Conservation (phyloP, 1,140 invertebrate species). For the Scaptomyza montana region DNA sequence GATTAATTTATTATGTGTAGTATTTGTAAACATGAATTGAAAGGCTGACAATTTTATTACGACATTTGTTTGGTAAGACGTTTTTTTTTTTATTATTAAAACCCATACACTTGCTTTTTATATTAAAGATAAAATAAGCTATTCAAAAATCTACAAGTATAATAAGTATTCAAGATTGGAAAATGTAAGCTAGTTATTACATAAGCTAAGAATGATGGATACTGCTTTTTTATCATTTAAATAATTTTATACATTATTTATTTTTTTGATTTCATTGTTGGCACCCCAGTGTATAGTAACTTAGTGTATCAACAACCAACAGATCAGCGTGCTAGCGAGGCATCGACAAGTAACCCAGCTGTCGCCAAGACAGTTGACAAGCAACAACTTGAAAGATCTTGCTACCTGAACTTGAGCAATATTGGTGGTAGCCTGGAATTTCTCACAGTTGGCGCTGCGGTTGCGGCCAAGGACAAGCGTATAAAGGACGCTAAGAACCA, state of each 20-base stretch:
- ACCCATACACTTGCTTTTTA: too few relatives aligned
- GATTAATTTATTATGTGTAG: too few relatives aligned
- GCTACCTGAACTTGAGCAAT: conserved; percentile 58
- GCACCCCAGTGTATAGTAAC: conserved; percentile 71
- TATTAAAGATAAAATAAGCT: too few relatives aligned
- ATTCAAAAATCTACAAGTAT: too few relatives aligned
- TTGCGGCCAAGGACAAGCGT: conserved; percentile 92
- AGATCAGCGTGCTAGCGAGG: conserved; percentile 65
- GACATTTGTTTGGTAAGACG: too few relatives aligned
- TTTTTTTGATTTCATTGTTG: conserved; percentile 27
- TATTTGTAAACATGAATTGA: too few relatives aligned
- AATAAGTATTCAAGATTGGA: too few relatives aligned
- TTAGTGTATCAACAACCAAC: conserved; percentile 75
- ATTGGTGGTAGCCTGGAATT: conserved; percentile 70
- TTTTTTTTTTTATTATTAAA: too few relatives aligned
- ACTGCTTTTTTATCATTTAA: not conserved
- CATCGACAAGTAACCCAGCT: conserved; percentile 14
- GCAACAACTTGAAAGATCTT: conserved; percentile 59
- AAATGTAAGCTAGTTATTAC: too few relatives aligned
- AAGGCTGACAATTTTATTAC: too few relatives aligned
- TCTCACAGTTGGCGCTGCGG: conserved; percentile 91
- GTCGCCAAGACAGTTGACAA: conserved; percentile 47
- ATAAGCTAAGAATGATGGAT: not conserved
- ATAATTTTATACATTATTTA: conserved; percentile 37
- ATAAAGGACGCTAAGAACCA: conserved; percentile 90